phyloP scores from a whole-genome alignment of 2,113 vertebrate species.

The Castor canadensis region DNA sequence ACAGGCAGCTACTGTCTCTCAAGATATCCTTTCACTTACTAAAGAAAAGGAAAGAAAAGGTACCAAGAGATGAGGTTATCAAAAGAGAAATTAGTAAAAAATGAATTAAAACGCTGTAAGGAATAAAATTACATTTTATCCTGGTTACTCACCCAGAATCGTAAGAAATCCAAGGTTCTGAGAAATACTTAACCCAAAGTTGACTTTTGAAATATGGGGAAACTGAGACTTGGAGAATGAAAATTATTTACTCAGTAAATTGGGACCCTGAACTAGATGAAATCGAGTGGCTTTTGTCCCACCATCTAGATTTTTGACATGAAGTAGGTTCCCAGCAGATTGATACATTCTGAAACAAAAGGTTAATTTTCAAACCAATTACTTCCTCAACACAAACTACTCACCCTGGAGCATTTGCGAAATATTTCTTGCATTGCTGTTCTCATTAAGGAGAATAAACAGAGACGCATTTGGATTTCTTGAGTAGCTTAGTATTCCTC shows the following conservation, averaged over 20 bases:
- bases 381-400: conserved; percentile 35
- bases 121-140: conserved; percentile 40
- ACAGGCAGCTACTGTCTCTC: conserved; percentile 33
- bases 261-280: neutral
- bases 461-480: conserved; percentile 41
- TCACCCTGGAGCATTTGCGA: conserved; percentile 39
- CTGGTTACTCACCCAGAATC: conserved; percentile 29
- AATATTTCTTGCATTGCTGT: conserved; percentile 44
- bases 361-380: conserved; percentile 67
- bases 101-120: neutral
- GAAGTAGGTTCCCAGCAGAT: conserved; percentile 10
- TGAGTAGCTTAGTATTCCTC: conserved; percentile 45
- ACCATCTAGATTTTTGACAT: neutral
- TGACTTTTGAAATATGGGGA: conserved; percentile 13
- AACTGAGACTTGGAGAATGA: neutral
- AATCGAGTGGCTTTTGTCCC: neutral
- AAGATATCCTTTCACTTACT: neutral
- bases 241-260: neutral
- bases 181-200: neutral
- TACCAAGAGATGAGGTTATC: neutral
- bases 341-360: conserved; percentile 57
- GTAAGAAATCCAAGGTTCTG: neutral
- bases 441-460: conserved; percentile 61
- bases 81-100: conserved; percentile 60
- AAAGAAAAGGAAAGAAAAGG: neutral